These are phyloP conservation scores for Drosophila crucigera DNA, from an alignment of 2,888 invertebrate genomes.

Conservation along the genomic window DNA sequence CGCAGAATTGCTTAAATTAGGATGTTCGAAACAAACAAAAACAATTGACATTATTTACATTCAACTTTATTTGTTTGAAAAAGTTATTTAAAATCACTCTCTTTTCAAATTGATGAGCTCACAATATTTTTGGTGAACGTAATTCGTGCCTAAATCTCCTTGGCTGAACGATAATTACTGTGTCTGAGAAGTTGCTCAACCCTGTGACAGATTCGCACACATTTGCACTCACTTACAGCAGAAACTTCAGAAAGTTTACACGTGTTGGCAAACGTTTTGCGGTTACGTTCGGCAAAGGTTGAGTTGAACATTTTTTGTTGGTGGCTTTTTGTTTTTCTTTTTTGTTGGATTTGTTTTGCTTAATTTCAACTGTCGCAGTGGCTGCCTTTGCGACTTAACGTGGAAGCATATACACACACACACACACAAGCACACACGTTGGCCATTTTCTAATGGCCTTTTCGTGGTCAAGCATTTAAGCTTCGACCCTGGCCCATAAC, in stretches of 20 bases:
- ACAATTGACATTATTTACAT: background rate
- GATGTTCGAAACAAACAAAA: background rate
- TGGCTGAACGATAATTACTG: constrained; percentile 45
- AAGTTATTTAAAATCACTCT: constrained; percentile 13
- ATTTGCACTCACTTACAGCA: constrained; percentile 42
- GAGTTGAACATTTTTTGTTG: constrained; percentile 11
- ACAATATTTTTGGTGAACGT: constrained; percentile 7
- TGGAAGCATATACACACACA: constrained; percentile 13
- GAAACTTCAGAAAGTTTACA: constrained; percentile 63
- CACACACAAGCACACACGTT: constrained; percentile 23
- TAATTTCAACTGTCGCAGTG: constrained; percentile 66
- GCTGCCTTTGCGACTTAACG: constrained; percentile 56
- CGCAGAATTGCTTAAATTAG: background rate
- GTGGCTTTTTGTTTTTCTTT: constrained; percentile 21
- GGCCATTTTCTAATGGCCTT: constrained; percentile 75
- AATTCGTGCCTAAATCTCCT: constrained; percentile 29
- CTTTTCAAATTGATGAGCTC: constrained; percentile 4
- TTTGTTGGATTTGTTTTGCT: constrained; percentile 55
- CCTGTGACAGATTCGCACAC: constrained; percentile 37
- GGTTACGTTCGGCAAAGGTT: constrained; percentile 49
- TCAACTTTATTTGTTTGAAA: constrained; percentile 8
- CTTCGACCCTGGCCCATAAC: constrained; percentile 57
- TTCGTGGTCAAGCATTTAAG: constrained; percentile 81
- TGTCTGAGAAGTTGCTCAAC: constrained; percentile 34
- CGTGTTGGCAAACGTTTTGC: constrained; percentile 72